These are phyloP conservation scores for Adrianichthys oophorus DNA, from an alignment of 2,797 vertebrate genomes.

Conservation along the genomic window DNA sequence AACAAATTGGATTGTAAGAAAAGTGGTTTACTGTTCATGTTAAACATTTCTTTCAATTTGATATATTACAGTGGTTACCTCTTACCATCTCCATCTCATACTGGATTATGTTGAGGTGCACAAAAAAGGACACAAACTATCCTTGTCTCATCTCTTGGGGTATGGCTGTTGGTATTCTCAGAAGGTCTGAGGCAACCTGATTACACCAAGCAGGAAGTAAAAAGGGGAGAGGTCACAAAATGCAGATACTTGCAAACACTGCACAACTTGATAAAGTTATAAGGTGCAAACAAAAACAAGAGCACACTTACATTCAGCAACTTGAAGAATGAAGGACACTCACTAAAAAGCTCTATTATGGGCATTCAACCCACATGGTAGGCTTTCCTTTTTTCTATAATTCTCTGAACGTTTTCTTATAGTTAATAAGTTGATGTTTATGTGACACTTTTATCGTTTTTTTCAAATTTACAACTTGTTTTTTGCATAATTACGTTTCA, in stretches of 20 bases:
- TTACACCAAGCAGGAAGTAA: constrained; percentile 77
- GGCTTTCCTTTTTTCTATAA: constrained; percentile 7
- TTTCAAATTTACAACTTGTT: no score
- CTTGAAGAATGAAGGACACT: constrained; percentile 2
- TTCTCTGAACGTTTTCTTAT: not conserved
- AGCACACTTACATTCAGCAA: constrained; percentile 3
- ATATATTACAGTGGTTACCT: no score
- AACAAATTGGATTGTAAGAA: no score
- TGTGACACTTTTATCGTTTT: no score
- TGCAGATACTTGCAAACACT: constrained; percentile 56
- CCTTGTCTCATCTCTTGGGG: constrained; percentile 40
- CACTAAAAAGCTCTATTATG: constrained; percentile 17
- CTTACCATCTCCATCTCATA: no score
- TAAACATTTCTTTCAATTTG: no score
- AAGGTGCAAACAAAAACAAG: constrained; percentile 51
- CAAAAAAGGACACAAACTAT: not conserved
- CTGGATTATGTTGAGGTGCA: no score
- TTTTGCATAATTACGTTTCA: no score
- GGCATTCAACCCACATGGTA: constrained; percentile 44
- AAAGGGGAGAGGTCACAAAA: constrained; percentile 73
- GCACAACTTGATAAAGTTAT: constrained; percentile 67
- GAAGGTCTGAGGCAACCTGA: constrained; percentile 73
- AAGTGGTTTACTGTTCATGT: no score
- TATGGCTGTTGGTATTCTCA: constrained; percentile 59
- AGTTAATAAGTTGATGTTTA: no score